Evolutionary conservation across 2,888 invertebrate genomes (phyloP), one percentile per base, ranked within the genome.

Genomic region (Tetheella fluctuosa): DNA sequence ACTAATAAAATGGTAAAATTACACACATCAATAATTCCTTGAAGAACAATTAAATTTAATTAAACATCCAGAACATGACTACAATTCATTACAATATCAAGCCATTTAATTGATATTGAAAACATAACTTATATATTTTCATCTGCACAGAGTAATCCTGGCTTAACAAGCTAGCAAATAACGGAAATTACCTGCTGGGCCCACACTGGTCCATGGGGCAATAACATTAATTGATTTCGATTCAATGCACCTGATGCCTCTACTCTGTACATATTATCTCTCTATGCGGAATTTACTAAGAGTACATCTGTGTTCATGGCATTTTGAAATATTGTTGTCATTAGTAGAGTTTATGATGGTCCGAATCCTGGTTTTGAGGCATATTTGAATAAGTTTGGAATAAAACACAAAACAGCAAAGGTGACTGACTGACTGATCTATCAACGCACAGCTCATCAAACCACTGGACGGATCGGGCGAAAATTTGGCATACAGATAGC

Each of bases 161-260:
- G 73, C 73, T 71, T 76, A 79, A 83, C 83, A 81, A 79, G 73
- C 79, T 72, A 65, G 71, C 74, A 74, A 81, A 83, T 80, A 82
- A 80, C 67, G 73, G 70, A 74, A 79, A 79, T 80, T 79, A 73
- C 76, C 73, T 68, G 68, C 64, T 69, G 65, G 64, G 61, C 58
- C 57, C 62, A 61, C 48, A n/a, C 17, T 58, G 67, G 68, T 65
- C 62, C 62, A 66, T 59, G 59, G 48, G 69, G 83, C 84, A 83
- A 84, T 89, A 84, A 84, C 79, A 85, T 85, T 89, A 90, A 91
- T 90, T 89, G 90, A 85, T 88, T 86, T 81, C 81, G 80, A 82
- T 85, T 80, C 72, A 63, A 68, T 79, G 77, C 91, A 91, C 90
- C 90, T 91, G 90, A 67, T 76, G 68, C 71, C 71, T 68, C 69